Conservation (phyloP, 2,113 vertebrate genomes). For the Pteronura brasiliensis region DNA sequence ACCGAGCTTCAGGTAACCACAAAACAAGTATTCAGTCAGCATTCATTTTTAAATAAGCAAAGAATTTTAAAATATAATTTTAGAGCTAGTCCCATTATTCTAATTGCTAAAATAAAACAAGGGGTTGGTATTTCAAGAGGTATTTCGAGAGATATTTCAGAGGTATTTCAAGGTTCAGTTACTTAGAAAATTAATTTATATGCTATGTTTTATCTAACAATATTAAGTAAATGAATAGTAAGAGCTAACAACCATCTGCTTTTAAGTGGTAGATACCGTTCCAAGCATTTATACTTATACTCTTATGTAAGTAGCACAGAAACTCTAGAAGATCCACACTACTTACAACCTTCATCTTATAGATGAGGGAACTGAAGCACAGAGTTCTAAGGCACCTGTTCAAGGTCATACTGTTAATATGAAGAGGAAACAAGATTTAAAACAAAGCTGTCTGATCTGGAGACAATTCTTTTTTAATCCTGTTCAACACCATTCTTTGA, state of each 20-base stretch:
- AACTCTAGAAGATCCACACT: not conserved
- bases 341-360: not conserved
- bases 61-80: not conserved
- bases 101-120: not conserved
- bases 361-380: not conserved
- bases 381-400: not conserved
- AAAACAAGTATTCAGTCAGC: not conserved
- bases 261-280: not conserved
- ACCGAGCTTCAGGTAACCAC: not conserved
- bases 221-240: not conserved
- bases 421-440: not conserved
- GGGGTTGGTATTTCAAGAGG: not conserved
- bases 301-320: not conserved
- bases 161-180: not conserved
- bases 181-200: conserved; percentile 20
- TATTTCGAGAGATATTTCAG: not conserved
- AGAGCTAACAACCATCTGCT: not conserved
- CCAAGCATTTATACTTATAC: not conserved
- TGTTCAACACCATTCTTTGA: not conserved
- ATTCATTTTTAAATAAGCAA: not conserved
- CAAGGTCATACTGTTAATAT: not conserved
- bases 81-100: not conserved
- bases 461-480: not conserved
- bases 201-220: not conserved
- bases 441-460: not conserved